Conservation (phyloP, 2,797 vertebrate genomes). For the Triplophysa yarkandensis region DNA sequence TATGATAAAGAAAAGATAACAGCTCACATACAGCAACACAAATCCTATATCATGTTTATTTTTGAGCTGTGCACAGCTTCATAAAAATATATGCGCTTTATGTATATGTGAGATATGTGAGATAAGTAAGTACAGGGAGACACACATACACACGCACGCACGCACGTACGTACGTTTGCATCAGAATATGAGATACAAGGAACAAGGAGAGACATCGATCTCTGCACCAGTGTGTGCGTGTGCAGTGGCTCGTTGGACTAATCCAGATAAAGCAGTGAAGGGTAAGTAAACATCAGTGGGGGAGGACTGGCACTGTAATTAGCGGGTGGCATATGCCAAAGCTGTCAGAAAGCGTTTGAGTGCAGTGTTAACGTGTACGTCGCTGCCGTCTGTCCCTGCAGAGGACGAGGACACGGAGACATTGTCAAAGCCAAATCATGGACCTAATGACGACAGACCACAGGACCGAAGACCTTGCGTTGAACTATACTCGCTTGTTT, state of each 20-base stretch:
- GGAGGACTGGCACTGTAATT: constrained; percentile 80
- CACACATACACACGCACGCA: no score
- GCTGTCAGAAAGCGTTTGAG: constrained; percentile 78
- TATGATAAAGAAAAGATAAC: no score
- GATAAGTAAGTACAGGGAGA: no score
- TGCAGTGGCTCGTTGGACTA: constrained; percentile 30
- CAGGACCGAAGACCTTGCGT: neutral
- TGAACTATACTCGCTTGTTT: neutral
- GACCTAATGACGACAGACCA: neutral
- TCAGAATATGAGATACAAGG: constrained; percentile 1
- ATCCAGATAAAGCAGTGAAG: constrained; percentile 62
- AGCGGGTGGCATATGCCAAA: constrained; percentile 82
- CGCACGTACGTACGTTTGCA: no score
- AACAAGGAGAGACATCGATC: constrained; percentile 32
- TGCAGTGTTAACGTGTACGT: constrained; percentile 80
- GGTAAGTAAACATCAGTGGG: constrained; percentile 74
- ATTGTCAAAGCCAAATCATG: constrained; percentile 19
- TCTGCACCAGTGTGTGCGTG: constrained; percentile 1
- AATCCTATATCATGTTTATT: no score
- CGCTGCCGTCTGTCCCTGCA: constrained; percentile 78
- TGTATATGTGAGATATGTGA: no score
- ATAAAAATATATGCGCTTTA: no score
- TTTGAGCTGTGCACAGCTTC: no score
- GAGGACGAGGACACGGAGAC: constrained; percentile 38
- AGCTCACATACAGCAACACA: no score